Conservation (phyloP, 2,113 vertebrate species). For the Dasypus novemcinctus region DNA sequence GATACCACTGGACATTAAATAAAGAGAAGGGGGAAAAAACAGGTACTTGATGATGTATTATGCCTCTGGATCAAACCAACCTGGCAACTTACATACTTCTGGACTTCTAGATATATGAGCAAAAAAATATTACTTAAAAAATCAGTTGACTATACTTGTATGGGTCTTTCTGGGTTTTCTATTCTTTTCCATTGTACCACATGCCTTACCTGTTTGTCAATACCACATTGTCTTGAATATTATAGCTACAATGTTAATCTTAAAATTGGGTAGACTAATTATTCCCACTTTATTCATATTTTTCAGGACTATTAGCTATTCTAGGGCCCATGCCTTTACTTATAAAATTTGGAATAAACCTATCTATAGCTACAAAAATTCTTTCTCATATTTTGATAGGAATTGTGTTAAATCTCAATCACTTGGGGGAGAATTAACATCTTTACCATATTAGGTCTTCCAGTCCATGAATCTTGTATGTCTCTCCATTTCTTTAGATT, state of each 20-base stretch:
- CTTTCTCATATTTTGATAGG: constrained; percentile 11
- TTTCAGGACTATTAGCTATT: not conserved
- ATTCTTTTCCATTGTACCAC: not conserved
- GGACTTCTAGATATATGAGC: not conserved
- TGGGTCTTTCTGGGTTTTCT: not conserved
- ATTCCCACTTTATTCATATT: not conserved
- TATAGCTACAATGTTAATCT: not conserved
- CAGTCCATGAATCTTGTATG: not conserved
- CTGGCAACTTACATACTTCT: not conserved
- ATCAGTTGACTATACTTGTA: not conserved
- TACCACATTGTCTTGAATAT: not conserved
- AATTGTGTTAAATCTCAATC: not conserved
- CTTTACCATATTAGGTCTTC: not conserved
- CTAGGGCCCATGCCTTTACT: not conserved
- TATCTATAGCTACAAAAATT: not conserved
- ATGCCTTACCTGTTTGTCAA: not conserved
- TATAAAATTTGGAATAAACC: constrained; percentile 9
- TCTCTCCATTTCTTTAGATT: not conserved
- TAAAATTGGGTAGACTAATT: constrained; percentile 3
- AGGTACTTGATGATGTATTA: not conserved
- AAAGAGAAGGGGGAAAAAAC: not conserved
- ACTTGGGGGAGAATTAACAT: not conserved
- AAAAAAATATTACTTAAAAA: not conserved
- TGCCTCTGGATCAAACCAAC: not conserved
- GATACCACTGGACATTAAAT: not conserved